Conservation (phyloP, 1,140 invertebrate species). For the Drosophila sp. region DNA sequence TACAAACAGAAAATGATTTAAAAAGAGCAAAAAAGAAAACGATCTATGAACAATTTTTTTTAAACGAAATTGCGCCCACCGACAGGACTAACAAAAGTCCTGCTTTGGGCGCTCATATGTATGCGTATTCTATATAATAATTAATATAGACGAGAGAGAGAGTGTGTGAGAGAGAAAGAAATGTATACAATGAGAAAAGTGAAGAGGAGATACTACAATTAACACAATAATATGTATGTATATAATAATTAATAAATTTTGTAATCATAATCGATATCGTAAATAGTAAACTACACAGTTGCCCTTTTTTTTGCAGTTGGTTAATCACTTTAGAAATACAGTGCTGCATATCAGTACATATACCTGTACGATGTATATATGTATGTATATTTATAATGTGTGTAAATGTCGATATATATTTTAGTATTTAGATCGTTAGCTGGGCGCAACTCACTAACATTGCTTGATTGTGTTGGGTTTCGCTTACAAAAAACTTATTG, state of each 20-base stretch:
- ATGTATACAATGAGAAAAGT: conserved; percentile 42
- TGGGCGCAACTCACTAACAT: conserved; percentile 71
- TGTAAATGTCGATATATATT: conserved; percentile 16
- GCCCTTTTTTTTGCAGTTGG: conserved; percentile 15
- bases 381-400: conserved; percentile 8
- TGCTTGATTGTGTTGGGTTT: conserved; percentile 78
- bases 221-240: conserved; percentile 35
- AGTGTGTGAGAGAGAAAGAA: conserved; percentile 35
- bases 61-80: conserved; percentile 28
- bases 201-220: conserved; percentile 54
- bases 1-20: conserved; percentile 61
- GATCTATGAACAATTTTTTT: conserved; percentile 64
- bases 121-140: conserved; percentile 75
- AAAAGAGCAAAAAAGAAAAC: conserved; percentile 50
- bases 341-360: conserved; percentile 17
- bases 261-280: conserved; percentile 29
- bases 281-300: conserved; percentile 52
- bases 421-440: conserved; percentile 48
- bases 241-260: conserved; percentile 32
- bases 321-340: conserved; percentile 34
- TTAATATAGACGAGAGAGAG: conserved; percentile 35
- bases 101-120: conserved; percentile 59
- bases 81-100: conserved; percentile 9
- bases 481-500: conserved; percentile 72
- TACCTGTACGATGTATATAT: conserved; percentile 5